Evolutionary conservation across 2,797 vertebrate genomes (phyloP), one percentile per base, ranked within the genome.

Genomic region (Sylvia borin): DNA sequence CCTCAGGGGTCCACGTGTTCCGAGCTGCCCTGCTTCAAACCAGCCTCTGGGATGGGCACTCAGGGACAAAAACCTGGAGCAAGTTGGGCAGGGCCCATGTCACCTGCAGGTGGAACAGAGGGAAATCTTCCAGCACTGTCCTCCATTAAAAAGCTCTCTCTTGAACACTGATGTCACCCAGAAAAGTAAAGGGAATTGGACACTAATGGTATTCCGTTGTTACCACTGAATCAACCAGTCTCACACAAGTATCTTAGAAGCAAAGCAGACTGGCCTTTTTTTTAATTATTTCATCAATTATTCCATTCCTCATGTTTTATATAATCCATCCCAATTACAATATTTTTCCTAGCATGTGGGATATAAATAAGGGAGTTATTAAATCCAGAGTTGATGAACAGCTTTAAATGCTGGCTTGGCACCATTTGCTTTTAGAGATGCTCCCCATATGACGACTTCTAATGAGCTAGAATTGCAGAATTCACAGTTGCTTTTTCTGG

Each of bases 341-440:
- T 82, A 54, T 93, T 93, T 95, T 97, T 95, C 77, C 91, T 87
- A 85, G 32, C 50, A 54, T 81, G 88, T 75, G 24, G 38, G 51
- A 54, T 92, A 75, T 79, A 96, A 93, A 90, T 92, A 90, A 82
- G 62, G 62, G 55, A 54, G 40, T 76, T 88, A 92, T 79, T 93
- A 94, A 86, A 93, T 53, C 45, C 66, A 65, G 65, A 88, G 68
- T 11, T 3, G 5, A 65, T 61, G 85, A 96, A 32, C 38, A 62
- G 34, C 61, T 66, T 86, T 86, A 57, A 27, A 65, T 77, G 43
- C 82, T 90, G 55, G 60, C 65, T 91, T 94, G 85, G 80, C 92
- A 96, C 62, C 6, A 0, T 79, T 87, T 92, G 21, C 50, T 92
- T 88, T 85, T 54, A 60, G 54, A 68, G 80, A 70, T 83, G 66